Conservation (phyloP, 2,888 invertebrate genomes). For the Liopterus haemorrhoidalis region DNA sequence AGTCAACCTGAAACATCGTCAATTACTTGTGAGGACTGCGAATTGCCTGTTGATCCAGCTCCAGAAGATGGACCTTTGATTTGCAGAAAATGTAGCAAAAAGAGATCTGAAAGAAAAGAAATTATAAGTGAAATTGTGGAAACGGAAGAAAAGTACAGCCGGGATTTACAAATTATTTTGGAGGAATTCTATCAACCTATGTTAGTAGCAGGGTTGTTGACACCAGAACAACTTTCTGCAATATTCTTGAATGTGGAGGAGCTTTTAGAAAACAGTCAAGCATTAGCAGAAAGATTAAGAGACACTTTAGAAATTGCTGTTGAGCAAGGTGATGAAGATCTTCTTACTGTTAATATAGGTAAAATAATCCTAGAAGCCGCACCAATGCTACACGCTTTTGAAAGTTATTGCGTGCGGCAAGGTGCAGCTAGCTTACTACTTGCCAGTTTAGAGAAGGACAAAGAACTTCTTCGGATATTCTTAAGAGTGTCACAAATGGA, state of each 20-base stretch:
- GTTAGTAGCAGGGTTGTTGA: conserved; percentile 84
- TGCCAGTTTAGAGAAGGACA: conserved; percentile 89
- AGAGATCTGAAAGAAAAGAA: conserved; percentile 84
- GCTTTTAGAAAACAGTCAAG: conserved; percentile 79
- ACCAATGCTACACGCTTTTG: conserved; percentile 90
- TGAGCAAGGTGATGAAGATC: conserved; percentile 77
- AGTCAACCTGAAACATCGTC: conserved; percentile 51
- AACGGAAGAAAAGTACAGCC: conserved; percentile 91
- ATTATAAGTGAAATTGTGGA: conserved; percentile 93
- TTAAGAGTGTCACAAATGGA: conserved; percentile 95
- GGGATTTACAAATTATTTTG: conserved; percentile 85
- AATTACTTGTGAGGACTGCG: conserved; percentile 74
- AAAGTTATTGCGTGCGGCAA: conserved; percentile 91
- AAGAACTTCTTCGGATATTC: conserved; percentile 88
- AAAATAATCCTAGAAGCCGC: conserved; percentile 85
- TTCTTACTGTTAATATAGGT: conserved; percentile 84
- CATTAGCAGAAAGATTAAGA: conserved; percentile 77
- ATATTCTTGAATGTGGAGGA: conserved; percentile 93
- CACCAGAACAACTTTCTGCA: conserved; percentile 83
- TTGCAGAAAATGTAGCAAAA: conserved; percentile 83
- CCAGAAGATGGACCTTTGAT: conserved; percentile 72
- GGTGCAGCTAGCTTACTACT: conserved; percentile 81
- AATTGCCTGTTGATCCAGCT: conserved; percentile 70
- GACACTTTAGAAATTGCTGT: conserved; percentile 79
- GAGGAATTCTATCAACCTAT: conserved; percentile 92